phyloP scores from a whole-genome alignment of 2,797 vertebrate species.

The Prunella strophiata region DNA sequence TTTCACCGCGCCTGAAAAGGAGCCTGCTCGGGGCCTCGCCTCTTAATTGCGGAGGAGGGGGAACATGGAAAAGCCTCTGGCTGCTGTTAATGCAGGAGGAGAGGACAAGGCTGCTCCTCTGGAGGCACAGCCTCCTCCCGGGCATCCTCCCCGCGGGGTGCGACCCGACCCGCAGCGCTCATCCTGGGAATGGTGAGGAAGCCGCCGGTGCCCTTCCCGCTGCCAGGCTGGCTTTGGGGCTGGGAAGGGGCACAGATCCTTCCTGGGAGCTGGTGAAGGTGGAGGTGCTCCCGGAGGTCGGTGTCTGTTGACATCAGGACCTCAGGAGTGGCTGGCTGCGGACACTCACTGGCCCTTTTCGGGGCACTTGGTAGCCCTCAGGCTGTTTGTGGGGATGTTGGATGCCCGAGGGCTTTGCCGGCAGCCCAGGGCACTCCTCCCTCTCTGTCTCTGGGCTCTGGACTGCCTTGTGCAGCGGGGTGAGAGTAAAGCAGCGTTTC shows the following conservation, averaged over 20 bases:
- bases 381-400: not conserved
- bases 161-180: not conserved
- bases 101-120: not conserved
- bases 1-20: not conserved
- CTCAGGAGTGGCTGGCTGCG: not conserved
- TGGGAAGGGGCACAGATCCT: not conserved
- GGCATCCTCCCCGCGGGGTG: not conserved
- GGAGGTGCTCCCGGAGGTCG: not conserved
- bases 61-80: slow-evolving; percentile 11
- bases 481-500: not conserved
- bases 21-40: not conserved
- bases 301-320: not conserved
- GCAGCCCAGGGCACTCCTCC: not conserved
- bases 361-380: not conserved
- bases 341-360: not conserved
- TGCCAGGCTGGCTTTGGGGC: not conserved
- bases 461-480: not conserved
- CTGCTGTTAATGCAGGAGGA: not conserved
- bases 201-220: not conserved
- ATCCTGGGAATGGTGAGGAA: not conserved
- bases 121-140: not conserved
- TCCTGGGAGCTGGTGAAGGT: not conserved
- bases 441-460: rapidly evolving
- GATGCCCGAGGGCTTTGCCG: not conserved
- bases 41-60: slow-evolving; percentile 9